These are phyloP conservation scores for Salmo trutta DNA, from an alignment of 2,797 vertebrate genomes.

Conservation along the genomic window DNA sequence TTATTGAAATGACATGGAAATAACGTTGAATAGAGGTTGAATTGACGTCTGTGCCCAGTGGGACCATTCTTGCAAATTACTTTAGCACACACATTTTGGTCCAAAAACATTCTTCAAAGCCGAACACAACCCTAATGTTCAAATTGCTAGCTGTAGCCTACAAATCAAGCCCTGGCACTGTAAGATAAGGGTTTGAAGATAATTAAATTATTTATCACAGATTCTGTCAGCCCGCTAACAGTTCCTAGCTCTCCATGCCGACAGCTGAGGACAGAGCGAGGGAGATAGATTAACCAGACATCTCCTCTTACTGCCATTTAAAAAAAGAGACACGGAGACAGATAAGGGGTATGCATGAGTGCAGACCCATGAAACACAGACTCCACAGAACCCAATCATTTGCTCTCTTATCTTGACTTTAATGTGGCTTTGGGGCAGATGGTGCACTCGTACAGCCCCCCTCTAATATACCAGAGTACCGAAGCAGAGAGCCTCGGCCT, in stretches of 20 bases:
- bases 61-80: too few species aligned
- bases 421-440: slow-evolving; percentile 26
- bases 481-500: slow-evolving; percentile 36
- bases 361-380: slow-evolving; percentile 32
- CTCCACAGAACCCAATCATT: slow-evolving; percentile 41
- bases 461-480: slow-evolving; percentile 31
- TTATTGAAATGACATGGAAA: too few species aligned
- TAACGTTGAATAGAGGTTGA: too few species aligned
- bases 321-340: neutral
- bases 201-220: neutral
- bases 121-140: too few species aligned
- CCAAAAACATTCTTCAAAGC: neutral
- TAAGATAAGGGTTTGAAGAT: neutral
- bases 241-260: neutral
- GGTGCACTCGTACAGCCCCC: neutral
- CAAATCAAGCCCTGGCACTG: too few species aligned
- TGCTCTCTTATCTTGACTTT: slow-evolving; percentile 46
- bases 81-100: neutral
- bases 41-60: too few species aligned
- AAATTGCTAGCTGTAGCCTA: too few species aligned
- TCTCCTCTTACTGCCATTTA: too few species aligned
- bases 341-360: slow-evolving; percentile 45
- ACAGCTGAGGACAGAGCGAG: neutral
- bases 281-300: too few species aligned
- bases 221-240: neutral